phyloP scores from a whole-genome alignment of 2,113 vertebrate species.

The Cyanoramphus novaezelandiae region DNA sequence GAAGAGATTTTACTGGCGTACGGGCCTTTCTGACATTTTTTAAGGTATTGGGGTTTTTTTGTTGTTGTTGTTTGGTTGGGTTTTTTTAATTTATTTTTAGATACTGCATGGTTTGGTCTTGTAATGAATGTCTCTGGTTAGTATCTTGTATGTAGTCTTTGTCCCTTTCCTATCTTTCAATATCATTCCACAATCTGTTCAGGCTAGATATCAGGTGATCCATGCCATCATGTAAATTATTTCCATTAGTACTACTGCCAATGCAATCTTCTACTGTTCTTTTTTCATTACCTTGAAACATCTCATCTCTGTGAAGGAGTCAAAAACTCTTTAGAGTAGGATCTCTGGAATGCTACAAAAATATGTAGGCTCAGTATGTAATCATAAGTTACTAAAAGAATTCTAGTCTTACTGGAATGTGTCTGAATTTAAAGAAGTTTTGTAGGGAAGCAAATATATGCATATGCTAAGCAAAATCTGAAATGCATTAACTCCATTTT shows the following conservation, averaged over 20 bases:
- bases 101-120: not conserved
- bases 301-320: not conserved
- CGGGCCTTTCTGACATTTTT: not conserved
- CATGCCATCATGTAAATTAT: conserved; percentile 1
- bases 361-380: not conserved
- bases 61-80: not conserved
- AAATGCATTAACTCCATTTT: not conserved
- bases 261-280: not conserved
- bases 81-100: not conserved
- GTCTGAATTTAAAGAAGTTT: not conserved
- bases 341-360: not conserved
- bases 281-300: not conserved
- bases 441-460: not conserved
- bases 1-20: not conserved
- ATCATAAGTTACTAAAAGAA: not conserved
- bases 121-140: conserved; percentile 1
- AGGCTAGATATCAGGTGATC: conserved; percentile 12
- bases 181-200: conserved; percentile 45
- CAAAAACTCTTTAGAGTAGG: not conserved
- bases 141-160: not conserved
- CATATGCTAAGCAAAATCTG: not conserved
- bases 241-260: conserved; percentile 34
- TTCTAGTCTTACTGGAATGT: not conserved
- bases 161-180: not conserved
- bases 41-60: not conserved